phyloP scores from a whole-genome alignment of 2,113 vertebrate genomes.

The Galeopterus variegatus region DNA sequence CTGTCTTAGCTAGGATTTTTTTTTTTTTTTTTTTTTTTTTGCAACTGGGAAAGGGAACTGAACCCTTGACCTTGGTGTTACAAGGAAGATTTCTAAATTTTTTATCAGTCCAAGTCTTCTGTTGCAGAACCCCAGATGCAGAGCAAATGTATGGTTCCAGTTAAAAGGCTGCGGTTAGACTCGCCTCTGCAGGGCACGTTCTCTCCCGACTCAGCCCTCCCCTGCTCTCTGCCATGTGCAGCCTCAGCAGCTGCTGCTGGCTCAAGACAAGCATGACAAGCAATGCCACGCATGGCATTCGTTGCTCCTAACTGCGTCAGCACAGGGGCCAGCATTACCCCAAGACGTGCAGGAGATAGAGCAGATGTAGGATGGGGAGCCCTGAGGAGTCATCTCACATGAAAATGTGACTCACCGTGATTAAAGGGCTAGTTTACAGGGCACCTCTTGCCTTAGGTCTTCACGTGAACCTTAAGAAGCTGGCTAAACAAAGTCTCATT shows the following conservation, averaged over 20 bases:
- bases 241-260: constrained; percentile 9
- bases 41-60: no score
- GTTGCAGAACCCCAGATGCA: not conserved
- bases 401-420: not conserved
- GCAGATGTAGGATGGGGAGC: not conserved
- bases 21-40: no score
- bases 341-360: not conserved
- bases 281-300: not conserved
- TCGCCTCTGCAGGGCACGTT: rapidly evolving
- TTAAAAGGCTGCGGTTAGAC: no score
- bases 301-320: not conserved
- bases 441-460: not conserved
- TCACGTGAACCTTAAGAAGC: not conserved
- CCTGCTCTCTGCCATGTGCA: not conserved
- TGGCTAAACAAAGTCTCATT: not conserved
- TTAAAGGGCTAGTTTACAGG: not conserved
- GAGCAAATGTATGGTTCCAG: not conserved
- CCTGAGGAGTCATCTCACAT: not conserved
- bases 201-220: not conserved
- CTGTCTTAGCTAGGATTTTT: no score
- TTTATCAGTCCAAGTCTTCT: not conserved
- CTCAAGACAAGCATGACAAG: not conserved
- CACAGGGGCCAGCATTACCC: not conserved
- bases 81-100: not conserved
- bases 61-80: no score